Percentiles rank a stretch among this genome's conserved stretches.
Evolutionary conservation across 2,113 vertebrate species (phyloP).

Genomic region (Corythoichthys haematopterus): DNA sequence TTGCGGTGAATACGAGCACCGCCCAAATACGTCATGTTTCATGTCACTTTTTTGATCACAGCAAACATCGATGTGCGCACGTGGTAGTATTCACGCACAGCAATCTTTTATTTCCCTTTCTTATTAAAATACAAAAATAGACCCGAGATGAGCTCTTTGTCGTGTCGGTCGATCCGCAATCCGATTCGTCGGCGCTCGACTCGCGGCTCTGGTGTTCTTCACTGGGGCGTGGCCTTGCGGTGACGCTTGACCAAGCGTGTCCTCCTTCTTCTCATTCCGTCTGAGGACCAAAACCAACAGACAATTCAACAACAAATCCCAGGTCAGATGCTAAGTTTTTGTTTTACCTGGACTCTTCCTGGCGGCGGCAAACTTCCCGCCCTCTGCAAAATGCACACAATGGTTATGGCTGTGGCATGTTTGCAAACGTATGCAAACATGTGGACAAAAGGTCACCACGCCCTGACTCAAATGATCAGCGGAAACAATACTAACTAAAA

Average conservation of each 20-base stretch:
- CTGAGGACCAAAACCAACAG: conserved; percentile 24
- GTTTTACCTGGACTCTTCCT: conserved; percentile 54
- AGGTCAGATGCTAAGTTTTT: neutral
- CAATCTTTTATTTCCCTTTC: neutral
- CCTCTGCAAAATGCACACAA: conserved; percentile 37
- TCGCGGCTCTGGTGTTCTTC: conserved; percentile 29
- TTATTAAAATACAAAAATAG: neutral
- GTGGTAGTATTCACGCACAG: conserved; percentile 9
- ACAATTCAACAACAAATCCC: neutral
- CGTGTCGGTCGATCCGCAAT: conserved; percentile 20
- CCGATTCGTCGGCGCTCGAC: conserved; percentile 25
- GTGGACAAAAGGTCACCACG: neutral
- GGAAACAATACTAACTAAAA: neutral
- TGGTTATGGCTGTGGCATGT: neutral
- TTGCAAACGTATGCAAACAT: neutral
- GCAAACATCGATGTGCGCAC: conserved; percentile 7
- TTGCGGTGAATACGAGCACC: conserved; percentile 56
- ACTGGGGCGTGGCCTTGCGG: conserved; percentile 35
- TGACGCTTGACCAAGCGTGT: conserved; percentile 45
- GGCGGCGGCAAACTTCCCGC: conserved; percentile 31
- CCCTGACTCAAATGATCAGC: neutral
- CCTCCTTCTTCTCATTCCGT: conserved; percentile 53
- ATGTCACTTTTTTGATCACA: conserved; percentile 24
- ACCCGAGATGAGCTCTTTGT: neutral
- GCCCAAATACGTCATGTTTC: conserved; percentile 25